Evolutionary conservation across 2,797 vertebrate genomes (phyloP), one percentile per base, ranked within the genome.

Genomic region (Aldrovandia affinis): DNA sequence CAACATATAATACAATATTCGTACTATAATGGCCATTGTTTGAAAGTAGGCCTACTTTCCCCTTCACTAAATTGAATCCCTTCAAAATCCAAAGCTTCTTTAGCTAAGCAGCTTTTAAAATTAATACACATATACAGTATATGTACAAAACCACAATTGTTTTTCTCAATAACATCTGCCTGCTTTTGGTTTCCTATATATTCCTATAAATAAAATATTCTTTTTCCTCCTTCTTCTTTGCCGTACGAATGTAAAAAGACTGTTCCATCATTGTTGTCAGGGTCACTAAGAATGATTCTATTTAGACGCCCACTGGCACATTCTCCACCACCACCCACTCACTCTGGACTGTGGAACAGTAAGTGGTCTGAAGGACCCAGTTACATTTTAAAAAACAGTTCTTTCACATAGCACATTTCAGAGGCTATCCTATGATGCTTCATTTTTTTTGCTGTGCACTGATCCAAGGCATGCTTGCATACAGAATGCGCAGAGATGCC

Each of bases 271-370:
- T 77, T 77, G 73, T 77, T 25, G 73, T n/a, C 20, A 77, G 73
- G 42, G 73, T 44, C 39, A 42, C 18, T 9, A 73, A 73, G 22
- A 77, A 44, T 10, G 73, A 18, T 77, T 77, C 73, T 77, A 47
- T 77, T 85, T 22, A 85, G 44, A 79, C n/a, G 84, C 88, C 87
- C 81, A 83, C 81, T 55, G 85, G 81, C 81, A 86, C 87, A 89
- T 89, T 89, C 85, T 84, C 85, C 68, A 20, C 18, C 84, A 61
- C 79, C 54, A 28, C 86, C 88, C 81, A 88, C 86, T 78, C 57
- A 54, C 65, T n/a, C 39, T 30, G 14, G 59, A 47, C 73, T 25
- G 42, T 77, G 73, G 39, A 47, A 44, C 73, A 77, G 73, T 77
- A 22, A 77, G 20, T n/a, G 36, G 25, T 44, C 47, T 77, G 73